A percentile compares a stretch with the other conserved stretches of the same genome.
These are phyloP conservation scores for Polypedilum pembai DNA, from an alignment of 1,140 invertebrate genomes.

Conservation along the genomic window DNA sequence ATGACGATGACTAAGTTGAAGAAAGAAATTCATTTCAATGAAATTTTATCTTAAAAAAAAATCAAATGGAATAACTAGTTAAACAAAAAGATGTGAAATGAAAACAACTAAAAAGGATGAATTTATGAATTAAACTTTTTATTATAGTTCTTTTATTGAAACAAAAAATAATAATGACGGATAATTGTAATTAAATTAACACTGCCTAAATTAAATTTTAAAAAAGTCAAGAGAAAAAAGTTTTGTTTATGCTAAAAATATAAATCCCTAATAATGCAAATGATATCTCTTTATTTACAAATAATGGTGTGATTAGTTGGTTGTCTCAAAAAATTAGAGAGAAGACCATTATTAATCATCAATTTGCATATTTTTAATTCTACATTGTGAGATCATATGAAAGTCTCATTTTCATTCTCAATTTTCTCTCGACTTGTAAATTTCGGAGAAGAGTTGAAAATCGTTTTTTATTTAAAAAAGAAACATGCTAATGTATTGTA, in stretches of 20 bases:
- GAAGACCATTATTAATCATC: background rate
- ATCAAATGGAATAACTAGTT: background rate
- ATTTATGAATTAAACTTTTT: constrained; percentile 20
- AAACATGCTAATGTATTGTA: background rate
- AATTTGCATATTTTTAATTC: background rate
- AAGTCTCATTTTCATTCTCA: background rate
- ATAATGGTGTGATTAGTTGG: no score
- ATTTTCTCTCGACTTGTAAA: background rate
- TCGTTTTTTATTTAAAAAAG: background rate
- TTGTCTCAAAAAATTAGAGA: no score
- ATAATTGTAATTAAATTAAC: constrained; percentile 20
- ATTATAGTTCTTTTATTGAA: constrained; percentile 3
- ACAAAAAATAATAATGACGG: background rate
- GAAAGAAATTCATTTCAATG: no score
- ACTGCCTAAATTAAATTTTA: constrained; percentile 11
- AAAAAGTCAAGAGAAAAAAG: background rate
- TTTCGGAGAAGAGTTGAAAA: background rate
- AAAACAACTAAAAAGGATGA: background rate
- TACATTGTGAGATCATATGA: constrained; percentile 1
- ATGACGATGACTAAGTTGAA: no score
- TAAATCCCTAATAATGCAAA: background rate
- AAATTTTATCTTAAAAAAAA: no score
- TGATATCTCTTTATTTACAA: background rate
- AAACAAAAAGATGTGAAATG: background rate
- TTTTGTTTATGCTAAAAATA: background rate